Base-by-base conservation (phyloP, 2,888 invertebrate genomes). In the Chloroclysta siterata region DNA sequence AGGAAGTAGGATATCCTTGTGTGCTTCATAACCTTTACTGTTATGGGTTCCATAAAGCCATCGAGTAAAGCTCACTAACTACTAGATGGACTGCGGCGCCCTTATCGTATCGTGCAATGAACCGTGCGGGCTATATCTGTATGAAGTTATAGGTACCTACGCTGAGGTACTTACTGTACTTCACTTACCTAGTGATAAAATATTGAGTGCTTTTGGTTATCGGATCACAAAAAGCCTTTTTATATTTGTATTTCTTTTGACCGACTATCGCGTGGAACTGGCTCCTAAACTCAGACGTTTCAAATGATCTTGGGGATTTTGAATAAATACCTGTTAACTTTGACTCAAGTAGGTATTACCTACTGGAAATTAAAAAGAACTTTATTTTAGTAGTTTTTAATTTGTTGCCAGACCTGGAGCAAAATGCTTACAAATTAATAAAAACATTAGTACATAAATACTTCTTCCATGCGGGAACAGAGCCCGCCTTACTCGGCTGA, bases 51-150 rank as follows among this genome's bases (percentile, higher is more conserved):
- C 50, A 58, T 52, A 22, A n/a, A 59, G 59, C 36, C 52, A 28
- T 36, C 46, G 33, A 29, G 50, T 14, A 28, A 28, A n/a, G 50
- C 33, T 4, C 33, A 44, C 33, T 41, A 17, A 42, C 41, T 53
- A n/a, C 29, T 22, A 2, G 7, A 0, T 39, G 3, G 8, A n/a
- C 54, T 50, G 60, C 22, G 54, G 50, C 53, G 10, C 46, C 51
- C 61, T 61, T 61, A 61, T 61, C 61, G 54, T 14, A 28, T 15
- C 50, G 61, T 14, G 51, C 51, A 55, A 61, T 51, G 61, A 61
- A 51, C 51, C 48, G 51, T 22, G 2, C 22, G 53, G 36, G 15
- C 46, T 17, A 5, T 46, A 11, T 33, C 17, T 28, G 8, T 17
- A 33, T 2, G n/a, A 22, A 52, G 29, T 42, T 17, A 52, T 46